These are phyloP conservation scores for Esox lucius DNA, from an alignment of 2,797 vertebrate species.

Conservation along the genomic window DNA sequence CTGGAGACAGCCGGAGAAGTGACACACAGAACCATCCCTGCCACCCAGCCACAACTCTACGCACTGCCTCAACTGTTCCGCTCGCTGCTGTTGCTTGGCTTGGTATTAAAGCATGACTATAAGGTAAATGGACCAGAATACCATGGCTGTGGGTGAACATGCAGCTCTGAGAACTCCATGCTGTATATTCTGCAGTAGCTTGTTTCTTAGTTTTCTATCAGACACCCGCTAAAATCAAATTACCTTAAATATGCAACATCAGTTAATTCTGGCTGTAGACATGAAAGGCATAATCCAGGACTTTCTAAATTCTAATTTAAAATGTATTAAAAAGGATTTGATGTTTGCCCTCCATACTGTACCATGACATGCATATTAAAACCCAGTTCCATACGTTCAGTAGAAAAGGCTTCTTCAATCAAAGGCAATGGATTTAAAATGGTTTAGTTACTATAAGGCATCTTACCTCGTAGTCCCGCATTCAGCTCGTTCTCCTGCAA, in stretches of 20 bases:
- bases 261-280: not conserved
- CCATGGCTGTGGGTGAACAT: not conserved
- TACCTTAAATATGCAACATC: not conserved
- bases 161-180: not conserved
- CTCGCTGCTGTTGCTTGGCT: not conserved
- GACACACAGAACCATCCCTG: not conserved
- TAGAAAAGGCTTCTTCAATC: slow-evolving; percentile 6
- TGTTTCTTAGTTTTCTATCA: not conserved
- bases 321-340: too few species aligned
- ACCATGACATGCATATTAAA: not conserved
- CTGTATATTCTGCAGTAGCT: not conserved
- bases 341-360: too few species aligned
- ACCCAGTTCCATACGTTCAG: not conserved
- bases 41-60: not conserved
- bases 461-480: slow-evolving; percentile 96
- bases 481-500: slow-evolving; percentile 90
- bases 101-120: not conserved
- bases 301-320: too few species aligned
- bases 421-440: slow-evolving; percentile 18
- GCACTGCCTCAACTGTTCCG: not conserved
- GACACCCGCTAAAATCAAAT: not conserved
- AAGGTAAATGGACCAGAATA: not conserved
- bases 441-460: slow-evolving; percentile 21
- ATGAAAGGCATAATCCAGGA: too few species aligned
- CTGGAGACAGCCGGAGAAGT: not conserved